These are phyloP conservation scores for Ctenochaetus hawaiiensis DNA, from an alignment of 2,797 vertebrate species.

Conservation along the genomic window DNA sequence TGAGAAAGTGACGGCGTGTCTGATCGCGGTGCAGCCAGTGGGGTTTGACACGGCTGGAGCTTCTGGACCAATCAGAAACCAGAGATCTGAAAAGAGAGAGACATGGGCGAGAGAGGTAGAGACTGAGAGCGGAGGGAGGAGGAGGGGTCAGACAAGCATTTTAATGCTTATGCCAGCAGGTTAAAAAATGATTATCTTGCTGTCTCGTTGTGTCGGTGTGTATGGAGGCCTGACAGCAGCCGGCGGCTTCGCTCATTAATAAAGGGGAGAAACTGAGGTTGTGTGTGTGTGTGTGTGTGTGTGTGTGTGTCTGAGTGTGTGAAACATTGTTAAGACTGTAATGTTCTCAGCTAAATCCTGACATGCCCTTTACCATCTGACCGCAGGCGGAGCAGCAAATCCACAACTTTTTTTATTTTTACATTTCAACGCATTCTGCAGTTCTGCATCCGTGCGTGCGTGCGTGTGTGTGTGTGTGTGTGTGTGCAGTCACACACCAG, in stretches of 20 bases:
- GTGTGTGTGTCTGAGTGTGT: slow-evolving; percentile 30
- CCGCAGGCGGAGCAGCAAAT: slow-evolving; percentile 62
- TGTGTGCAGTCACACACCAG: slow-evolving; percentile 11
- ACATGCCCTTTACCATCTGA: slow-evolving; percentile 66
- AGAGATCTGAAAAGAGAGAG: slow-evolving; percentile 36
- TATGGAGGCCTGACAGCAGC: slow-evolving; percentile 72
- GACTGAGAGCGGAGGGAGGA: neutral
- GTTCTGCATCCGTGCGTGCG: slow-evolving; percentile 38
- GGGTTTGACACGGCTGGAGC: slow-evolving; percentile 68
- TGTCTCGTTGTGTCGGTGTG: slow-evolving; percentile 73
- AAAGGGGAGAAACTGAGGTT: slow-evolving; percentile 24
- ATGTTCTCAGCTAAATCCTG: slow-evolving; percentile 63
- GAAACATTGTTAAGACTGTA: slow-evolving; percentile 43
- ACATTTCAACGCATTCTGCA: slow-evolving; percentile 60
- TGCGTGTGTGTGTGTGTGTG: no score
- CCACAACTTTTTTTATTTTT: slow-evolving; percentile 51
- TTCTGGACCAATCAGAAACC: slow-evolving; percentile 72
- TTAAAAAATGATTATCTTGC: slow-evolving; percentile 84
- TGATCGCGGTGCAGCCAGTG: slow-evolving; percentile 56
- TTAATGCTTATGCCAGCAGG: slow-evolving; percentile 87
- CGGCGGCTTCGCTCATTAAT: slow-evolving; percentile 74
- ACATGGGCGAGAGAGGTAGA: slow-evolving; percentile 13
- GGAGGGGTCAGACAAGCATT: slow-evolving; percentile 55
- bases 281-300: slow-evolving; percentile 32
- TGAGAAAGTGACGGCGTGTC: slow-evolving; percentile 48